These are phyloP conservation scores for Xanthostigma xanthostigma DNA, from an alignment of 2,888 invertebrate species.

Conservation along the genomic window DNA sequence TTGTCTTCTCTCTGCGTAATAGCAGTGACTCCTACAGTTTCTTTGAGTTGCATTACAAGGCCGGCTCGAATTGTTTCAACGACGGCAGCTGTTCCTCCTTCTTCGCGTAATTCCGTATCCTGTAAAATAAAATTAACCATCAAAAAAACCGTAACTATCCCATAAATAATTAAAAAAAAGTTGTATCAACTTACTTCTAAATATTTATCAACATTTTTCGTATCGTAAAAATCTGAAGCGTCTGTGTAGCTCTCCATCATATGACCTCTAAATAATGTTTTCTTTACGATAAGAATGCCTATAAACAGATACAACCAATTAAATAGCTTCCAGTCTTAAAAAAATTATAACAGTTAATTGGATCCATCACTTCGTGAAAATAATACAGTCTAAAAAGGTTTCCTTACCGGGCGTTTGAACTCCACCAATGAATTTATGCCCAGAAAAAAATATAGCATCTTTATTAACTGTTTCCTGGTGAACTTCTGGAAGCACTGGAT, in stretches of 20 bases:
- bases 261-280: constrained; percentile 34
- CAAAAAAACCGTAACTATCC: background rate
- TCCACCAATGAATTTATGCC: constrained; percentile 84
- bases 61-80: constrained; percentile 74
- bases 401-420: constrained; percentile 62
- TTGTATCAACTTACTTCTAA: constrained; percentile 26
- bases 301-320: constrained; percentile 9
- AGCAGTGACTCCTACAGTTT: constrained; percentile 56
- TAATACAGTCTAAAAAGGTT: background rate
- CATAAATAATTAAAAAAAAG: background rate
- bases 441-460: constrained; percentile 79
- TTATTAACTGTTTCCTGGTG: constrained; percentile 61
- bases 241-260: constrained; percentile 34
- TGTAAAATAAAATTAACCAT: constrained; percentile 19
- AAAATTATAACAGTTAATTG: too few relatives aligned
- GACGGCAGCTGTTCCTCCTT: constrained; percentile 61
- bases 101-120: constrained; percentile 50
- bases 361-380: background rate
- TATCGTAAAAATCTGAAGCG: constrained; percentile 39
- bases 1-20: constrained; percentile 59
- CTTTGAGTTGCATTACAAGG: constrained; percentile 71
- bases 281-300: constrained; percentile 51
- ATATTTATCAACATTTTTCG: constrained; percentile 30
- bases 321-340: background rate
- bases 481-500: constrained; percentile 56